These are phyloP conservation scores for Carpatolechia fugitivella DNA, from an alignment of 2,888 invertebrate species.

Conservation along the genomic window DNA sequence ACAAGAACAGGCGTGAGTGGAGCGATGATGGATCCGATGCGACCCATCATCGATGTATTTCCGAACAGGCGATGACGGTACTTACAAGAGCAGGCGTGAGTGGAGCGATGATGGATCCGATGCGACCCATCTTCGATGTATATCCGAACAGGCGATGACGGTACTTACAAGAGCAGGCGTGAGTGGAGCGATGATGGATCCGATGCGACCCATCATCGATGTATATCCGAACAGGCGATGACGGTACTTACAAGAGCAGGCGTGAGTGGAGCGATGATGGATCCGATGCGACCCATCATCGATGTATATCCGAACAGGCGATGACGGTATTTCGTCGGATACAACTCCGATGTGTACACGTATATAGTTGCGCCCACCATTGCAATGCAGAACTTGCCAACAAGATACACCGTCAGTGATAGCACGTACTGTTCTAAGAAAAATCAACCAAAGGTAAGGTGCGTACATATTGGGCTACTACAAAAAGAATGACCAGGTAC, in stretches of 20 bases:
- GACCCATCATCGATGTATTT: too few relatives aligned
- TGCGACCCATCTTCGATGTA: too few relatives aligned
- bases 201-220: not conserved
- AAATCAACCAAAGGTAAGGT: not conserved
- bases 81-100: too few relatives aligned
- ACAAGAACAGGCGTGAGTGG: too few relatives aligned
- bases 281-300: not conserved
- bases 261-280: slow-evolving; percentile 1
- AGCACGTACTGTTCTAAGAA: not conserved
- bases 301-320: slow-evolving; percentile 1
- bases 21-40: too few relatives aligned
- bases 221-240: slow-evolving; percentile 2
- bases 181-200: not conserved
- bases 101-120: too few relatives aligned
- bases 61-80: too few relatives aligned
- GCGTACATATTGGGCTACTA: too few relatives aligned
- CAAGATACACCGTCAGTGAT: slow-evolving; percentile 33
- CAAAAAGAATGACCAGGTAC: too few relatives aligned
- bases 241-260: slow-evolving; percentile 10
- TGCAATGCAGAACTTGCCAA: not conserved
- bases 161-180: slow-evolving; percentile 11
- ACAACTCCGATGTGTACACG: slow-evolving; percentile 3
- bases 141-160: too few relatives aligned
- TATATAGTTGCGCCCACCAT: not conserved
- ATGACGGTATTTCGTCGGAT: slow-evolving; percentile 3